These are phyloP conservation scores for Petrosia ficiformis DNA, from an alignment of 37 sponge, comb jelly and placozoan genomes.

Conservation along the genomic window DNA sequence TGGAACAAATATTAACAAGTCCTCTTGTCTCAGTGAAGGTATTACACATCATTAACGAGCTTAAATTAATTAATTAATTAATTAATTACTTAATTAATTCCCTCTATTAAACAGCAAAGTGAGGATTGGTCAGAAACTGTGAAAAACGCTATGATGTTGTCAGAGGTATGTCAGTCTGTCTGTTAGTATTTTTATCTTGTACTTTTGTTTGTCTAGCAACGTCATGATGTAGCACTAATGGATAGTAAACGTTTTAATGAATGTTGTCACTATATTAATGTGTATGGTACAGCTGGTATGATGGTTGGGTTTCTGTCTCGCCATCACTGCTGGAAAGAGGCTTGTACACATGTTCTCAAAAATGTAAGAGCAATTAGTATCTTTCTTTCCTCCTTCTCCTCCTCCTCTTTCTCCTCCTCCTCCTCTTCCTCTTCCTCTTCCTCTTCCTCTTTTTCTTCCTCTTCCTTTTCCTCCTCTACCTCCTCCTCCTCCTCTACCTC, in stretches of 20 bases:
- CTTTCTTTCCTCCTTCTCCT: background rate
- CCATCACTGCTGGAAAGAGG: slow-evolving; percentile 65
- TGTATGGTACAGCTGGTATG: slow-evolving; percentile 59
- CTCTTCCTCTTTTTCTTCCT: background rate
- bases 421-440: background rate
- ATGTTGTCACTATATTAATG: slow-evolving; percentile 82
- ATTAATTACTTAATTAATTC: background rate
- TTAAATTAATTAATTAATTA: background rate
- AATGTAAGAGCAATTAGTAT: slow-evolving; percentile 36
- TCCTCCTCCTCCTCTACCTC: background rate
- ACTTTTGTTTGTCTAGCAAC: background rate
- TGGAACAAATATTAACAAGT: slow-evolving; percentile 54
- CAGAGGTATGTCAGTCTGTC: background rate
- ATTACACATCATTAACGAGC: background rate
- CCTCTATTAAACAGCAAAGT: background rate
- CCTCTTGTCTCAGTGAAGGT: slow-evolving; percentile 33
- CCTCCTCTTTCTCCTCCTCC: slow-evolving; percentile 1
- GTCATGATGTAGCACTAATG: slow-evolving; percentile 10
- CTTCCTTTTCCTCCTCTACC: background rate
- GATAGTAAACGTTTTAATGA: slow-evolving; percentile 67
- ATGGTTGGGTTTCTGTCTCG: slow-evolving; percentile 74
- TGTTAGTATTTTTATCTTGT: background rate
- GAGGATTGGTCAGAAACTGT: slow-evolving; percentile 12
- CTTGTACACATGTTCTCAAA: slow-evolving; percentile 69
- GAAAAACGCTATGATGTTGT: background rate